Evolutionary conservation across 2,113 vertebrate genomes (phyloP), one percentile per base, ranked within the genome.

Genomic region (Gallinago media): DNA sequence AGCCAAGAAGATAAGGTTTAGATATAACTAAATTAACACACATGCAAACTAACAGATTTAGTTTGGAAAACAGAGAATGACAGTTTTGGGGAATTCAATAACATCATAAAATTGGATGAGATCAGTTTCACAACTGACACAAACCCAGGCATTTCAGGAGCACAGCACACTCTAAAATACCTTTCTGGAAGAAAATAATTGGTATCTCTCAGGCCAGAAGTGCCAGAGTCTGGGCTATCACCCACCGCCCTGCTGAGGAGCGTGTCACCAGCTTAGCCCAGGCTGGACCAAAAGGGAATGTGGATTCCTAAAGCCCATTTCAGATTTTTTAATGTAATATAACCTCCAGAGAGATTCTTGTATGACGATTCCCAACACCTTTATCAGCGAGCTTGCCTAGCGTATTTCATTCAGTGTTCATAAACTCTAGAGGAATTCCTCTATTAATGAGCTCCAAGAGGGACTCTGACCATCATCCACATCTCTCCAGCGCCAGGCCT

Each of bases 401-500:
- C 0, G 0, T 34, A 52, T 83, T 92, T 49, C 70, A 80, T 80
- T 93, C 85, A 59, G 18, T 44, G 68, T 18, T 90, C 49, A 67
- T 31, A 66, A 73, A 17, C 65, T 92, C 96, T 63, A 19, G 88
- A 92, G 92, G 71, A 93, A 79, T 19, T 27, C 26, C 70, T 93
- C 77, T 74, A 83, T 94, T 93, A 93, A 94, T 74, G 90, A 95
- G 90, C 34, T 92, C 15, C 25, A 72, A 84, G 92, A 8, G 32
- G 75, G 77, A 78, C 31, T 68, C 55, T 56, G 66, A 85, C 80
- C 65, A 55, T 66, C 92, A 83, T 22, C 90, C 90, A 66, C 79
- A 55, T 42, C 83, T 61, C 79, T 74, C 34, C 38, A 13, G 8
- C 1, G 68, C 32, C 92, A 85, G 65, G 59, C 23, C 59, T 49